A percentile compares a stretch with the other conserved stretches of the same genome.
Evolutionary conservation across 2,888 invertebrate species (phyloP).

Genomic region (Hydraecia micacea): DNA sequence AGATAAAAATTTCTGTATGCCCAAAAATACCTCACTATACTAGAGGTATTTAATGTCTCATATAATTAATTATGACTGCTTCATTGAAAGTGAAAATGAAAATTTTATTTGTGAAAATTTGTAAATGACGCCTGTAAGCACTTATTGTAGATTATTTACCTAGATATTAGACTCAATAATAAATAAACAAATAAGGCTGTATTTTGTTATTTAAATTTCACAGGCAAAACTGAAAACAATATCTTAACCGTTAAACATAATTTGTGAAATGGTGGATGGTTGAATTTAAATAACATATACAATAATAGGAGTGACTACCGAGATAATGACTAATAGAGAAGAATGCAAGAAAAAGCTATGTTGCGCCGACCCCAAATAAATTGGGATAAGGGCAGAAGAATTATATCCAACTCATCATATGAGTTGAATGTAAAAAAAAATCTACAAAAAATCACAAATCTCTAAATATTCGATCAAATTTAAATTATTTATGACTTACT

Average conservation of each 20-base stretch:
- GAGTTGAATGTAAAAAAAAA: neutral
- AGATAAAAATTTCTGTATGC: neutral
- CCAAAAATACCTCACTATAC: neutral
- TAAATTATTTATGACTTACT: slow-evolving; percentile 69
- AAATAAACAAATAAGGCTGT: neutral
- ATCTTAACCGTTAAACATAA: neutral
- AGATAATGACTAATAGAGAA: neutral
- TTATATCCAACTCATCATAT: too few relatives aligned
- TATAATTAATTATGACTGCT: neutral
- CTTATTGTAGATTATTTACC: neutral
- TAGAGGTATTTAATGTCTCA: neutral
- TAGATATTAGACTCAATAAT: neutral
- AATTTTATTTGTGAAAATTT: neutral
- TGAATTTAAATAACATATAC: neutral
- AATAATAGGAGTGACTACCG: neutral
- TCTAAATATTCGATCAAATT: neutral
- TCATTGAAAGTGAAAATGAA: neutral
- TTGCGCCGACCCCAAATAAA: neutral
- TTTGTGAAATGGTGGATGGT: neutral
- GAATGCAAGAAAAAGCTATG: neutral
- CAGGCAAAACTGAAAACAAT: neutral
- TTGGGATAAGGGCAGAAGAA: neutral
- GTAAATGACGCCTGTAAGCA: neutral
- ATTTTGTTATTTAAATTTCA: neutral
- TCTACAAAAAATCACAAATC: neutral